Percentiles rank a stretch among this genome's conserved stretches.
phyloP scores from a whole-genome alignment of 2,797 vertebrate genomes.

The Dallia pectoralis region DNA sequence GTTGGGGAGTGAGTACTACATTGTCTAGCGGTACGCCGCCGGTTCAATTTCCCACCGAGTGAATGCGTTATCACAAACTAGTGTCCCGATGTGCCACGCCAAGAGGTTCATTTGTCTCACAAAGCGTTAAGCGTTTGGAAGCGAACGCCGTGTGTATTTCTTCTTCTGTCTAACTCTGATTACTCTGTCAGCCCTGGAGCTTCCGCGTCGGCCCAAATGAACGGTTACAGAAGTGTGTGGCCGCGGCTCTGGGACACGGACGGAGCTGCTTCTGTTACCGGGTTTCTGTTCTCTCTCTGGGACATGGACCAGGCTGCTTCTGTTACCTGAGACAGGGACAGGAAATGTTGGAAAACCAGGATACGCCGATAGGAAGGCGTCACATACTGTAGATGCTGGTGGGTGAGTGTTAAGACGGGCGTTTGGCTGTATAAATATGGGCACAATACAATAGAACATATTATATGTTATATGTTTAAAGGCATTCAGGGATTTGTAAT shows the following conservation, averaged over 20 bases:
- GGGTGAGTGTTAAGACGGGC: not conserved
- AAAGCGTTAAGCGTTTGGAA: slow-evolving; percentile 53
- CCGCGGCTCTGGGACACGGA: too few species aligned
- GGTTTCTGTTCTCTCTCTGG: not conserved
- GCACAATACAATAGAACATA: not conserved
- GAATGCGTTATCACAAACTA: slow-evolving; percentile 67
- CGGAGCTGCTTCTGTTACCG: not conserved
- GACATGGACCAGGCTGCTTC: not conserved
- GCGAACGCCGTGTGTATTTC: slow-evolving; percentile 45
- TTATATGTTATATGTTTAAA: not conserved
- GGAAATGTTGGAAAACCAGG: not conserved
- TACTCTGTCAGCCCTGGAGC: slow-evolving; percentile 48
- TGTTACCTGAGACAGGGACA: not conserved
- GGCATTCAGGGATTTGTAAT: too few species aligned
- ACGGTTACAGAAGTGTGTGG: slow-evolving; percentile 35
- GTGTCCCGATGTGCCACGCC: slow-evolving; percentile 48
- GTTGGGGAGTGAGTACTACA: slow-evolving; percentile 51
- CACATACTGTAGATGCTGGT: not conserved
- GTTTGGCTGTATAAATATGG: not conserved
- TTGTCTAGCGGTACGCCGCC: slow-evolving; percentile 50
- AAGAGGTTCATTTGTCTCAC: slow-evolving; percentile 44
- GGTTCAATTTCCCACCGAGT: slow-evolving; percentile 69
- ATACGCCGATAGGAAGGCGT: not conserved
- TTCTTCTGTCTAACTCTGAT: slow-evolving; percentile 49
- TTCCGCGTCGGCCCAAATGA: slow-evolving; percentile 52